Base-by-base conservation (phyloP, 2,888 invertebrate genomes). In the Gari tellinella region DNA sequence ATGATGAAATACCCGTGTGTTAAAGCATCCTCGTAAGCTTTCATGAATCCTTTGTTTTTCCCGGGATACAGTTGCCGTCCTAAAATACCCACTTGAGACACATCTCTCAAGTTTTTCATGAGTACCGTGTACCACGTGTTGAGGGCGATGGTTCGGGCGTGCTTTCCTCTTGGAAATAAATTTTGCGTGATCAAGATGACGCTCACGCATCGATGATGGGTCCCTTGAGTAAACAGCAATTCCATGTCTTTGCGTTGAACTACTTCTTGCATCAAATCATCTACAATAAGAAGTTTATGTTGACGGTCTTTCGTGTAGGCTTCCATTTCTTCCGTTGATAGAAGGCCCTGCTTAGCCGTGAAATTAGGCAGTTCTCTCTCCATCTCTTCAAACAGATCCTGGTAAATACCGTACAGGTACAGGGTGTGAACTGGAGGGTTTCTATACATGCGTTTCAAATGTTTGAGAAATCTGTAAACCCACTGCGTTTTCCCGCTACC, bases 401-500 rank as follows among this genome's bases (percentile, higher is more conserved):
- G 75, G 53, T 70, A 53, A 57, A 70, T 41, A 8, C 72, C 62
- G 40, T 61, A 64, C 46, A 58, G 75, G 45, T 69, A 75, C 41
- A 75, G 17, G 2, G 72, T 46, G 1, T 48, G n/a, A 7, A 43
- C 21, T 5, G 75, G 79, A 0, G 75, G 63, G 3, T 72, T 69
- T 52, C 46, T 62, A 53, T 68, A 74, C 72, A 79, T 74, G 15
- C 41, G 25, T 0, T 15, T 1, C 2, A 72, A 14, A 45, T 79
- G 45, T 7, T 31, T 17, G 19, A 75, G 55, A 23, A 75, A 61
- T 21, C 41, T 56, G 38, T 69, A 62, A 14, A 68, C 63, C 65
- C 74, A 79, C 21, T 55, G 57, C 10, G 75, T 72, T 58, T 79
- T 72, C 10, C 75, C 72, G 19, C 55, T 56, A 23, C 68, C 72